A percentile compares a stretch with the other conserved stretches of the same genome.
phyloP scores from a whole-genome alignment of 2,113 vertebrate genomes.

The Sphaerodactylus townsendi region DNA sequence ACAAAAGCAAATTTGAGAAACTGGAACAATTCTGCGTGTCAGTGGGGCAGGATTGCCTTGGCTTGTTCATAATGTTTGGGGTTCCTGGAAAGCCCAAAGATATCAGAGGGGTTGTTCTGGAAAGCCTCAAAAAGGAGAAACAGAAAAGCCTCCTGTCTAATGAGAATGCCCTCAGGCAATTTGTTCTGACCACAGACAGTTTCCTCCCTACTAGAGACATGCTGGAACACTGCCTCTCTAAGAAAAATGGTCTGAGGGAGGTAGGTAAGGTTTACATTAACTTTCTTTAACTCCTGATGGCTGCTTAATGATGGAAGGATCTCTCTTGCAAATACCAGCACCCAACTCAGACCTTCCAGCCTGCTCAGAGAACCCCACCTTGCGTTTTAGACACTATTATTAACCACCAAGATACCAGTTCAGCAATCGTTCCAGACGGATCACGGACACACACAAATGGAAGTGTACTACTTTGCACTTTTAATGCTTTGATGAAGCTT shows the following conservation, averaged over 20 bases:
- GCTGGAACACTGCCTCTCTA: slow-evolving; percentile 53
- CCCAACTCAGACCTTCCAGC: no score
- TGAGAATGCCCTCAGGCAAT: slow-evolving; percentile 14
- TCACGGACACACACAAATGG: neutral
- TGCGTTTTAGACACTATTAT: neutral
- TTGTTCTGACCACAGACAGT: slow-evolving; percentile 46
- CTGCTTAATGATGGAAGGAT: accelerated
- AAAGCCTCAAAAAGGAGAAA: slow-evolving; percentile 48
- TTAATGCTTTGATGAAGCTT: neutral
- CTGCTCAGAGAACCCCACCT: neutral
- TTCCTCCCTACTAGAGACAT: slow-evolving; percentile 61
- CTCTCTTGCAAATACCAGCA: neutral
- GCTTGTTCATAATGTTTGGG: slow-evolving; percentile 56
- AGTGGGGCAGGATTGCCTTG: slow-evolving; percentile 67
- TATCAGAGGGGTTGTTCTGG: slow-evolving; percentile 60
- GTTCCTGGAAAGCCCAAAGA: slow-evolving; percentile 67
- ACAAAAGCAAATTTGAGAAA: slow-evolving; percentile 53
- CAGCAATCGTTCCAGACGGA: no score
- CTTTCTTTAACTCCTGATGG: slow-evolving; percentile 45
- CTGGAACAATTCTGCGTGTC: slow-evolving; percentile 63
- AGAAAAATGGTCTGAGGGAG: slow-evolving; percentile 26
- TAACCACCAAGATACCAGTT: no score
- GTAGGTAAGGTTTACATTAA: slow-evolving; percentile 53
- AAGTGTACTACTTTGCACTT: neutral
- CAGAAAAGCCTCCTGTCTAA: slow-evolving; percentile 15